A percentile compares a stretch with the other conserved stretches of the same genome.
These are phyloP conservation scores for Gnathonemus longibarbis DNA, from an alignment of 2,113 vertebrate genomes.

Conservation along the genomic window DNA sequence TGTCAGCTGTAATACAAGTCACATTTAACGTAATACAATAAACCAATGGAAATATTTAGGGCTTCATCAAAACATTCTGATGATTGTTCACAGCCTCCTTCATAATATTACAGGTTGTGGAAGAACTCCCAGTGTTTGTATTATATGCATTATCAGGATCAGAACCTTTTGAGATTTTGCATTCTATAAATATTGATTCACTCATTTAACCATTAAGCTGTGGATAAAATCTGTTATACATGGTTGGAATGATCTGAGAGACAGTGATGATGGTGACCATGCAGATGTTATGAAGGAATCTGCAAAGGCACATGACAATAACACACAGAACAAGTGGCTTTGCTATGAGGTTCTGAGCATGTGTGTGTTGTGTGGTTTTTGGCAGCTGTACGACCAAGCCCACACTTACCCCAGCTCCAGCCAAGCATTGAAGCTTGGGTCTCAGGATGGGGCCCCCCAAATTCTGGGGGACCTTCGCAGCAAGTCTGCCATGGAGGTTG, in stretches of 20 bases:
- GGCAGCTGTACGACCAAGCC: slow-evolving; percentile 31
- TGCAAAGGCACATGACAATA: background rate
- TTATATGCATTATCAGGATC: background rate
- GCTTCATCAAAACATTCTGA: background rate
- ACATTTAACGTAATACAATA: background rate
- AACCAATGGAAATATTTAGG: background rate
- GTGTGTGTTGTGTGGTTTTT: background rate
- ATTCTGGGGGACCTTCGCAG: slow-evolving; percentile 51
- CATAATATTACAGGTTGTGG: background rate
- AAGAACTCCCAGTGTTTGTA: background rate
- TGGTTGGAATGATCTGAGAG: background rate
- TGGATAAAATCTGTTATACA: background rate
- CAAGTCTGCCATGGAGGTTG: slow-evolving; percentile 63
- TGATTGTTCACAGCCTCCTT: background rate
- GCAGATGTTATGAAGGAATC: background rate
- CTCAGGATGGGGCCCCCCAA: slow-evolving; percentile 32
- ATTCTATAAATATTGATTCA: background rate
- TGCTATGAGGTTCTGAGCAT: background rate
- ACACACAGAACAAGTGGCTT: background rate
- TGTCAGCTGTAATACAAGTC: background rate
- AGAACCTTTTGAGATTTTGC: background rate
- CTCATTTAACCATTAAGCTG: background rate
- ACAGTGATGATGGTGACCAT: background rate
- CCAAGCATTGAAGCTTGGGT: slow-evolving; percentile 28
- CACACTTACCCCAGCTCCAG: slow-evolving; percentile 25